Evolutionary conservation across 1,140 invertebrate genomes (phyloP).

Genomic region (Anoplolepis gracilipes): DNA sequence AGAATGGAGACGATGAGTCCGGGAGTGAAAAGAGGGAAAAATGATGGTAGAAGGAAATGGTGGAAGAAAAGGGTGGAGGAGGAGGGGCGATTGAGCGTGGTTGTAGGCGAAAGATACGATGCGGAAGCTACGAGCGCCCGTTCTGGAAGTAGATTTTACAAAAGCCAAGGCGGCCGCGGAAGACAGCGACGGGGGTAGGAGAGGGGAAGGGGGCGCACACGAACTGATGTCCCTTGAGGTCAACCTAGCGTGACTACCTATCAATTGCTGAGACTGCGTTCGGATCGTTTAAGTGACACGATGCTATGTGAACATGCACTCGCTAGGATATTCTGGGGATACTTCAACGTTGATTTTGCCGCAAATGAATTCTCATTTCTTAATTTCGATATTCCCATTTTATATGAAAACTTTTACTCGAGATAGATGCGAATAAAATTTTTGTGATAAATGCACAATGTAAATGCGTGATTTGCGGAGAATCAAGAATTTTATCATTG

Average conservation of each 20-base stretch:
- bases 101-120: conserved; percentile 70
- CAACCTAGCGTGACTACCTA: conserved; percentile 79
- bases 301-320: conserved; percentile 61
- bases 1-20: conserved; percentile 28
- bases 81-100: conserved; percentile 51
- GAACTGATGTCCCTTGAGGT: conserved; percentile 77
- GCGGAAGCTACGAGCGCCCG: conserved; percentile 70
- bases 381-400: neutral
- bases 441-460: neutral
- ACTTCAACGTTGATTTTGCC: conserved; percentile 69
- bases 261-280: conserved; percentile 76
- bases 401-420: conserved; percentile 8
- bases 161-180: conserved; percentile 55
- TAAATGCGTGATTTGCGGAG: neutral
- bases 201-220: conserved; percentile 39
- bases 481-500: neutral
- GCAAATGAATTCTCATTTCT: conserved; percentile 55
- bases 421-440: neutral
- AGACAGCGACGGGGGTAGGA: neutral
- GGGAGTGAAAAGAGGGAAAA: conserved; percentile 45
- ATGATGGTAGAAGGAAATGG: neutral
- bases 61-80: conserved; percentile 21
- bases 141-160: conserved; percentile 71
- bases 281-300: conserved; percentile 70
- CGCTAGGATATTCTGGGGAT: conserved; percentile 69